Conservation (phyloP, 2,797 vertebrate species). For the Tinamus major region DNA sequence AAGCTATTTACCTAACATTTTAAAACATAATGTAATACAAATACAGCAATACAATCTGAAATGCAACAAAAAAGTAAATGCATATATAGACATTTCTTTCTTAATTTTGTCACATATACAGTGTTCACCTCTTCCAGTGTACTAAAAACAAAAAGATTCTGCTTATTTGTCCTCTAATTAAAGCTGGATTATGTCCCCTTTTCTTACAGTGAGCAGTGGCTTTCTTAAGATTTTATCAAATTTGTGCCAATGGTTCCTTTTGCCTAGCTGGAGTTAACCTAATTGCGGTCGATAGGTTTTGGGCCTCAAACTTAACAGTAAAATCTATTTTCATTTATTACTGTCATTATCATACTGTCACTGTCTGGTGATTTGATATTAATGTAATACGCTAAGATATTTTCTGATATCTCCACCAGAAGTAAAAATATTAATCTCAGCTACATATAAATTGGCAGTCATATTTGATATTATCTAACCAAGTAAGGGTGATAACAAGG, state of each 20-base stretch:
- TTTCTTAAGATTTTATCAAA: background rate
- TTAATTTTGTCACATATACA: fast-evolving
- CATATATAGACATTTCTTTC: background rate
- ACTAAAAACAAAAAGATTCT: background rate
- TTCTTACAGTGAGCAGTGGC: background rate
- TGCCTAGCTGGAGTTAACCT: background rate
- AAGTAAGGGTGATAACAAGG: background rate
- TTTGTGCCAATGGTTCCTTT: background rate
- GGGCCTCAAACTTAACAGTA: background rate
- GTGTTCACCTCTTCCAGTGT: background rate
- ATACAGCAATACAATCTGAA: fast-evolving
- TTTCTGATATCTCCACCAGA: background rate
- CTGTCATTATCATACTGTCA: background rate
- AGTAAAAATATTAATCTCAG: background rate
- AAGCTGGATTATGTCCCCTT: background rate
- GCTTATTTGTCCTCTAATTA: background rate
- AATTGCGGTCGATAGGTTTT: background rate
- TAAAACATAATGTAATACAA: background rate
- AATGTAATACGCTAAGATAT: background rate
- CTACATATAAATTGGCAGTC: background rate
- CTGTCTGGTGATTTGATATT: background rate
- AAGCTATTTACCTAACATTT: background rate
- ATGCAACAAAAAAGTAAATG: background rate
- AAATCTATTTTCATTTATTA: background rate
- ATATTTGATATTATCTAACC: background rate